Conservation (phyloP, 53 echinoderm and acorn worm genomes). For the Echinometra lucunter region DNA sequence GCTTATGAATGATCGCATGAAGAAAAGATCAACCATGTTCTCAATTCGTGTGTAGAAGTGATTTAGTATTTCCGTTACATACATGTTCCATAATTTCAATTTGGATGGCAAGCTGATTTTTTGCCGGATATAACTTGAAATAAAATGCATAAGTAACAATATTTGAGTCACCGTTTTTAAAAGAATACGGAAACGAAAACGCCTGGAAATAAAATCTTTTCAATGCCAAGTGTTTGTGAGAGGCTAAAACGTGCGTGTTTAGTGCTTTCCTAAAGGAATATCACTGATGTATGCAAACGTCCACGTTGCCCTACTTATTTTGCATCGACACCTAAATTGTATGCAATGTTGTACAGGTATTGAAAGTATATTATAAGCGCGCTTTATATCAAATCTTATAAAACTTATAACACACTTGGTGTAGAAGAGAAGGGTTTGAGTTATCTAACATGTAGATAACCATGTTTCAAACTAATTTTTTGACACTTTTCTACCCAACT, state of each 20-base stretch:
- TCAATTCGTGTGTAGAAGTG: neutral
- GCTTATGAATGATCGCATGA: neutral
- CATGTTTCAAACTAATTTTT: too few relatives aligned
- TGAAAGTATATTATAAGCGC: too few relatives aligned
- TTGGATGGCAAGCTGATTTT: neutral
- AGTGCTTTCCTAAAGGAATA: neutral
- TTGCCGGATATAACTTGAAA: slow-evolving; percentile 16
- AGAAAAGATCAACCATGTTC: slow-evolving; percentile 11
- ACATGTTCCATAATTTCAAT: slow-evolving; percentile 4
- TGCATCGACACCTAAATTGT: neutral
- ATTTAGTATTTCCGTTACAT: slow-evolving; percentile 35
- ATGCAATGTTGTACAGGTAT: neutral
- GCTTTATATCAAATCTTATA: too few relatives aligned
- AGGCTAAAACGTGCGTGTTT: neutral
- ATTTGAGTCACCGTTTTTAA: slow-evolving; percentile 42
- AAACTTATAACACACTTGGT: too few relatives aligned
- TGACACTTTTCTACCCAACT: too few relatives aligned
- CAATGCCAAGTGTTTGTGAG: slow-evolving; percentile 4
- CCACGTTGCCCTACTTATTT: neutral
- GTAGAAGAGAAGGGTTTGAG: too few relatives aligned
- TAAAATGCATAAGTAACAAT: neutral
- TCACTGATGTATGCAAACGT: neutral
- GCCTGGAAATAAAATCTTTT: neutral
- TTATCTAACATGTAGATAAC: too few relatives aligned
- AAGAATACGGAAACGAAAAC: slow-evolving; percentile 23